Conservation (phyloP, 2,113 vertebrate species). For the Lophura nycthemera region DNA sequence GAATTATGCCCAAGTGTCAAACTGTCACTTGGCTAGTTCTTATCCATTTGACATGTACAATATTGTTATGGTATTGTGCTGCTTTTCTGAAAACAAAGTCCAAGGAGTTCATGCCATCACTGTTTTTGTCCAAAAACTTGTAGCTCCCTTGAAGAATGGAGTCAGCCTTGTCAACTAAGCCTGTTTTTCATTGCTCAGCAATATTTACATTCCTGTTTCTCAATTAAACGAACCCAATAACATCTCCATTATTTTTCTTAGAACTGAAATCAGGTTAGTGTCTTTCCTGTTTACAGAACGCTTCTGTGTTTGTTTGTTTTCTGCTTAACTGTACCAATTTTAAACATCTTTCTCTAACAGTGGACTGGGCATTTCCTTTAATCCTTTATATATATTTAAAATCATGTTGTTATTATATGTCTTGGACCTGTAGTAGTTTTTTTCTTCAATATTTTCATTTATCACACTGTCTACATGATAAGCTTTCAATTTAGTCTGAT, state of each 20-base stretch:
- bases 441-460: background rate
- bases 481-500: background rate
- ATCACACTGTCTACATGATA: background rate
- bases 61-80: constrained; percentile 3
- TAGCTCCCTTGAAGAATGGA: background rate
- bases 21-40: constrained; percentile 31
- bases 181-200: background rate
- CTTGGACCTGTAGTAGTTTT: background rate
- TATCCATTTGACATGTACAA: constrained; percentile 35
- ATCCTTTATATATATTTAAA: background rate
- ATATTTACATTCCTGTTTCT: background rate
- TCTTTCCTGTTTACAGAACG: background rate
- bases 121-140: background rate
- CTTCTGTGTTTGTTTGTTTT: background rate
- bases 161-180: background rate
- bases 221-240: background rate
- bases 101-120: background rate
- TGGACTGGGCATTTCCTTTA: background rate
- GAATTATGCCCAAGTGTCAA: constrained; percentile 31
- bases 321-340: background rate
- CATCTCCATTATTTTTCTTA: background rate
- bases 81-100: constrained; percentile 20
- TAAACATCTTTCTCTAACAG: background rate
- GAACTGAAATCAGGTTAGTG: background rate
- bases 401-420: background rate